These are phyloP conservation scores for Carassius auratus DNA, from an alignment of 2,113 vertebrate genomes.

Conservation along the genomic window DNA sequence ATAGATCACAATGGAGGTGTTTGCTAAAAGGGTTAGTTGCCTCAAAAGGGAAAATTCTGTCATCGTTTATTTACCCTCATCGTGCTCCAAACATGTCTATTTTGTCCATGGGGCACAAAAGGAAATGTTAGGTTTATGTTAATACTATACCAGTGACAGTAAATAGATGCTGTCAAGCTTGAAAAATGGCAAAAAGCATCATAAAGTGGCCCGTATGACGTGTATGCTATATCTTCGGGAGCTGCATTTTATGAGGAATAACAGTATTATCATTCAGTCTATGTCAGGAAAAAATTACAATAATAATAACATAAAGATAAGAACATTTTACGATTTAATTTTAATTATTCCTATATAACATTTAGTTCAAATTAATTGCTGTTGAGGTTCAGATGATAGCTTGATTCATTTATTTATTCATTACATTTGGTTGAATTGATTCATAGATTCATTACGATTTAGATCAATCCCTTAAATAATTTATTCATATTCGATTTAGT, in stretches of 20 bases:
- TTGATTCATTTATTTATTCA: background rate
- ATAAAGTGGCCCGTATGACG: background rate
- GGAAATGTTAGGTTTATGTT: background rate
- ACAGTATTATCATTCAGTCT: background rate
- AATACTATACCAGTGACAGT: background rate
- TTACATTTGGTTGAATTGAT: background rate
- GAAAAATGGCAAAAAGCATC: conserved; percentile 3
- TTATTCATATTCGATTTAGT: background rate
- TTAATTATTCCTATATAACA: background rate
- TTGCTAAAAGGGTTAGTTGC: background rate
- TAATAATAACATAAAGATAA: background rate
- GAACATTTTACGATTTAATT: background rate
- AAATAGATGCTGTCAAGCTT: background rate
- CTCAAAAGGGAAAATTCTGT: background rate
- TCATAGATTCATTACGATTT: background rate
- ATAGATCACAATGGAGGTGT: background rate
- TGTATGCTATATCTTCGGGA: background rate
- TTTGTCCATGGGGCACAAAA: conserved; percentile 9
- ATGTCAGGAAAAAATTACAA: background rate
- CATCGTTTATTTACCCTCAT: background rate
- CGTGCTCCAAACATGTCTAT: background rate
- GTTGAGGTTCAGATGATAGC: background rate
- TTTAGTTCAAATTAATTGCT: background rate
- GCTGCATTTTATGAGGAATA: background rate
- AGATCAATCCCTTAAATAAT: background rate